These are phyloP conservation scores for Pitta sordida DNA, from an alignment of 2,113 vertebrate species.

Conservation along the genomic window DNA sequence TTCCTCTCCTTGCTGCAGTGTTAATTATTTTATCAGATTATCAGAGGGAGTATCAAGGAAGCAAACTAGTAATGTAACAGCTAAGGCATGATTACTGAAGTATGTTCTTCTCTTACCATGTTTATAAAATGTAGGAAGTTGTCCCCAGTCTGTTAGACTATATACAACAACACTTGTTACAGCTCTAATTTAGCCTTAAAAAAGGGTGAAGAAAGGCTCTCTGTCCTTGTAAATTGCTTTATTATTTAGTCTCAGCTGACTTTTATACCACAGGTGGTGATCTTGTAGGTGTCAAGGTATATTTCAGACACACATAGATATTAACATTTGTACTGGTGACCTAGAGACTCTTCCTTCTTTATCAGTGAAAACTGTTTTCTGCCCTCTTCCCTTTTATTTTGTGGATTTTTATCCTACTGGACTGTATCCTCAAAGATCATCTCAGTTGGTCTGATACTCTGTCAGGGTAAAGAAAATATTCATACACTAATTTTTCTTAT, in stretches of 20 bases:
- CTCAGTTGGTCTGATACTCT: not conserved
- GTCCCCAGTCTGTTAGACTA: not conserved
- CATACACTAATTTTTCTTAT: not conserved
- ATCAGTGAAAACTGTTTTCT: not conserved
- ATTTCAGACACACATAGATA: not conserved
- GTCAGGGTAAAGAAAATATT: not conserved
- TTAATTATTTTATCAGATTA: not conserved
- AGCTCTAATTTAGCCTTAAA: not conserved
- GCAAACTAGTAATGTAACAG: not conserved
- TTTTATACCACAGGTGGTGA: not conserved
- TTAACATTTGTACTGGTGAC: not conserved
- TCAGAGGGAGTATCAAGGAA: not conserved
- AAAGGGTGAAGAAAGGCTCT: not conserved
- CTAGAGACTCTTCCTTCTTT: not conserved
- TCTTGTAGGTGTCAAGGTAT: not conserved
- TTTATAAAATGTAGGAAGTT: not conserved
- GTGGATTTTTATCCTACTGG: not conserved
- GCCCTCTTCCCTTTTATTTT: rapidly evolving
- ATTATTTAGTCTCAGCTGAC: not conserved
- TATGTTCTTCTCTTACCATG: not conserved
- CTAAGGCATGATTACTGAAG: not conserved
- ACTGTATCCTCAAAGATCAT: not conserved
- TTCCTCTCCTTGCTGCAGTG: not conserved
- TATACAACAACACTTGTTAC: not conserved
- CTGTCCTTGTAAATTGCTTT: not conserved